These are phyloP conservation scores for Pseudomyrmex cubaensis DNA, from an alignment of 1,140 invertebrate genomes.

Conservation along the genomic window DNA sequence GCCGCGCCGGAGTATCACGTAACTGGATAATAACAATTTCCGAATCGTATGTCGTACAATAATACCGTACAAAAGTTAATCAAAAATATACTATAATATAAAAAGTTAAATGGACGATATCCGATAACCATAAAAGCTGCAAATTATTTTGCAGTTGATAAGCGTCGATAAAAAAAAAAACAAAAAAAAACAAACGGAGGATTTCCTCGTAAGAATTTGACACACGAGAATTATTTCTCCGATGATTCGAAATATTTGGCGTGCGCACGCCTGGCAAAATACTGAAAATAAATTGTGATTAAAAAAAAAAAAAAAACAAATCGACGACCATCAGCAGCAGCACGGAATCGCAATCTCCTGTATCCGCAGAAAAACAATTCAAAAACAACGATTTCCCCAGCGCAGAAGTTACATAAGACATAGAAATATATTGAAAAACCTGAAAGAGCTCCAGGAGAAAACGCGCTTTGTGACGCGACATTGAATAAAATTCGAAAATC, in stretches of 20 bases:
- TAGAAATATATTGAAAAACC: slow-evolving; percentile 52
- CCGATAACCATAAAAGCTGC: slow-evolving; percentile 11
- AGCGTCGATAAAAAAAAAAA: neutral
- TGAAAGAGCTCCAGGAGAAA: slow-evolving; percentile 15
- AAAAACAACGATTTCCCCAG: slow-evolving; percentile 38
- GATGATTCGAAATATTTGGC: slow-evolving; percentile 46
- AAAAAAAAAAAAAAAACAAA: slow-evolving; percentile 6
- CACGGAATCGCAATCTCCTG: slow-evolving; percentile 44
- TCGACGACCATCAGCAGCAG: neutral
- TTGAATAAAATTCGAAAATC: slow-evolving; percentile 11
- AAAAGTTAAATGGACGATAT: slow-evolving; percentile 27
- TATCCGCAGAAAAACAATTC: slow-evolving; percentile 23
- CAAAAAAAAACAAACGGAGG: neutral
- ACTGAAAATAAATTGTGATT: slow-evolving; percentile 11
- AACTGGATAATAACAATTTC: slow-evolving; percentile 28
- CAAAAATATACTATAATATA: neutral
- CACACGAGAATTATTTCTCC: too few species aligned
- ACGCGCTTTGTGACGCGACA: neutral
- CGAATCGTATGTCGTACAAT: neutral
- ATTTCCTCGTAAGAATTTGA: neutral
- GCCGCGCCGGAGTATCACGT: neutral
- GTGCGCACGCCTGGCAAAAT: slow-evolving; percentile 18
- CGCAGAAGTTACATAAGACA: slow-evolving; percentile 18
- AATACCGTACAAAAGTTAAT: neutral
- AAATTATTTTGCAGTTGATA: slow-evolving; percentile 41